Percentiles rank a stretch among this genome's conserved stretches.
Conservation (phyloP, 2,888 invertebrate species). For the Slavum lentiscoides region DNA sequence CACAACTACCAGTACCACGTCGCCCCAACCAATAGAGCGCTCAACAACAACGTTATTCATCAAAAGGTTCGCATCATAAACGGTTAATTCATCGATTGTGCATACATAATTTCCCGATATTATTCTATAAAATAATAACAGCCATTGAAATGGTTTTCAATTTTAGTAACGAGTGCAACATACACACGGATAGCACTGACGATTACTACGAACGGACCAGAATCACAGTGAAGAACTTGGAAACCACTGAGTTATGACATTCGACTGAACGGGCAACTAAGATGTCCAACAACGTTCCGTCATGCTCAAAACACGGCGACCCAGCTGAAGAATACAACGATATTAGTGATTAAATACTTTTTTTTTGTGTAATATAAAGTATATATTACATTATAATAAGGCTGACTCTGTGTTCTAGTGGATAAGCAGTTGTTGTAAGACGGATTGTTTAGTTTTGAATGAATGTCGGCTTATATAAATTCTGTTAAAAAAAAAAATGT, state of each 20-base stretch:
- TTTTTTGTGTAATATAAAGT: not conserved
- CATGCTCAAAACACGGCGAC: conserved; percentile 11
- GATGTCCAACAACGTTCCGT: not conserved
- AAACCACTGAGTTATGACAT: conserved; percentile 54
- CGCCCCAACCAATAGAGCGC: conserved; percentile 39
- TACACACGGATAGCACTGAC: conserved; percentile 20
- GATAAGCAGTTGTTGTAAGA: not conserved
- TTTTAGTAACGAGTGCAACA: conserved; percentile 36
- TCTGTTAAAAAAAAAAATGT: too few species aligned
- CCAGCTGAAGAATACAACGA: conserved; percentile 26
- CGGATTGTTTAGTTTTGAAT: not conserved
- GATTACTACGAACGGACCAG: conserved; percentile 37
- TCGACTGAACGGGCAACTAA: not conserved
- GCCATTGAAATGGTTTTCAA: not conserved
- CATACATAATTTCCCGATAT: too few species aligned
- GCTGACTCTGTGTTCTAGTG: not conserved
- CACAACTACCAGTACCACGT: conserved; percentile 59
- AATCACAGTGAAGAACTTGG: conserved; percentile 52
- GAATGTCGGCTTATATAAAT: not conserved
- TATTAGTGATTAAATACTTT: not conserved
- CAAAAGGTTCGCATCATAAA: conserved; percentile 27
- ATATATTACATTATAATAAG: not conserved
- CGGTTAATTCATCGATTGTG: too few species aligned
- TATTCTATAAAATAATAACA: not conserved
- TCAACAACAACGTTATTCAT: conserved; percentile 45